Evolutionary conservation across 2,888 invertebrate genomes (phyloP), one percentile per base, ranked within the genome.

Genomic region (Chalcis sispes): DNA sequence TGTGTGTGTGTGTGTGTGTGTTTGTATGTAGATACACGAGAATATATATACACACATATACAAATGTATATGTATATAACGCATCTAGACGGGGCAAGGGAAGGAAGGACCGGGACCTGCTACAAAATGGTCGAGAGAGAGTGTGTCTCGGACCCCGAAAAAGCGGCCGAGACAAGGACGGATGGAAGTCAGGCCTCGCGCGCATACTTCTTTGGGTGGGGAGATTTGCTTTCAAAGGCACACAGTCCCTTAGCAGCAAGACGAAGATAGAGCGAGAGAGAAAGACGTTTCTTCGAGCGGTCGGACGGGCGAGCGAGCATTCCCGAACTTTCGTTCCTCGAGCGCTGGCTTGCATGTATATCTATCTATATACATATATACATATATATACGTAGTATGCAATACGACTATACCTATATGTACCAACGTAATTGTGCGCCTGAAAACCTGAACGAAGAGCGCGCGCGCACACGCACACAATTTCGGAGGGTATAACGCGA

Each of bases 251-350:
- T n/a, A n/a, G n/a, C n/a, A n/a, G 54, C 56, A 20, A 58, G 36
- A 59, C 25, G 40, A 50, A 32, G 29, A 52, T 13, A 48, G 15
- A 61, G 58, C n/a, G 32, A 40, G 46, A 67, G 46, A 52, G 20
- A 71, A 59, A 29, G 52, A 71, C 10, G 54, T 3, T 27, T 59
- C 36, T 62, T 56, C 54, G 64, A 75, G 65, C 71, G 56, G 32
- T 42, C 20, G 3, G 42, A 46, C 46, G 15, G 46, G 29, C 29
- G 46, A 36, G 1, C 23, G 32, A 64, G 72, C 64, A 72, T 72
- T 72, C 72, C 72, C 72, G 72, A 72, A 72, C 54, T 32, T 72
- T 72, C 72, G 48, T 23, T 40, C 25, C 32, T 42, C 13, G 40
- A n/a, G n/a, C n/a, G n/a, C n/a, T n/a, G n/a, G n/a, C n/a, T n/a